Evolutionary conservation across 2,888 invertebrate genomes (phyloP).

Genomic region (Eristalis arbustorum): DNA sequence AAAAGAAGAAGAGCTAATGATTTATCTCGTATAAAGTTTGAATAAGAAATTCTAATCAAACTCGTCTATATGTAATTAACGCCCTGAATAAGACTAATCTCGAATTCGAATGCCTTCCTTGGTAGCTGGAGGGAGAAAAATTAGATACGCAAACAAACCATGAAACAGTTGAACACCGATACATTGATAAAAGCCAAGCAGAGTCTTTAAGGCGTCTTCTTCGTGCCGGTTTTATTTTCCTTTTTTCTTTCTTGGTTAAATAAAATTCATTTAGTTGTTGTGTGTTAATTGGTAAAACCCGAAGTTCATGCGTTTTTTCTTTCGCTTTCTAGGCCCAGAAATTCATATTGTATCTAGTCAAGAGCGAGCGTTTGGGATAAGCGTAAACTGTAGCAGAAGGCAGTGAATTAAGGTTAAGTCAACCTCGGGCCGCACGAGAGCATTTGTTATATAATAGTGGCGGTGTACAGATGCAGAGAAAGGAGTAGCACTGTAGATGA

Average conservation of each 20-base stretch:
- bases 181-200: neutral
- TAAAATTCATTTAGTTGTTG: constrained; percentile 60
- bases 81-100: constrained; percentile 24
- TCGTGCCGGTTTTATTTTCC: neutral
- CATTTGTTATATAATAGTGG: constrained; percentile 5
- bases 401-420: constrained; percentile 45
- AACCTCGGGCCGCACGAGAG: constrained; percentile 17
- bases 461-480: neutral
- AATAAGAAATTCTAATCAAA: neutral
- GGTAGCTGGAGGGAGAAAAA: constrained; percentile 10
- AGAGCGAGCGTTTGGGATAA: neutral
- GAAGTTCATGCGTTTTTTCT: constrained; percentile 52
- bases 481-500: neutral
- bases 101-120: constrained; percentile 26
- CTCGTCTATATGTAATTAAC: constrained; percentile 28
- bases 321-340: constrained; percentile 59
- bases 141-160: constrained; percentile 55
- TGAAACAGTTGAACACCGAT: constrained; percentile 58
- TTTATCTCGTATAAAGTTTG: neutral
- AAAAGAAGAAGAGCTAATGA: neutral
- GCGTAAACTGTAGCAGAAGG: constrained; percentile 10
- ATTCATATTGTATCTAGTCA: constrained; percentile 30
- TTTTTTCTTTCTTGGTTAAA: constrained; percentile 16
- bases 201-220: constrained; percentile 6
- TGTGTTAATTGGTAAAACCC: constrained; percentile 68